Evolutionary conservation across 2,888 invertebrate species (phyloP).

Genomic region (Xestobium rufovillosum): DNA sequence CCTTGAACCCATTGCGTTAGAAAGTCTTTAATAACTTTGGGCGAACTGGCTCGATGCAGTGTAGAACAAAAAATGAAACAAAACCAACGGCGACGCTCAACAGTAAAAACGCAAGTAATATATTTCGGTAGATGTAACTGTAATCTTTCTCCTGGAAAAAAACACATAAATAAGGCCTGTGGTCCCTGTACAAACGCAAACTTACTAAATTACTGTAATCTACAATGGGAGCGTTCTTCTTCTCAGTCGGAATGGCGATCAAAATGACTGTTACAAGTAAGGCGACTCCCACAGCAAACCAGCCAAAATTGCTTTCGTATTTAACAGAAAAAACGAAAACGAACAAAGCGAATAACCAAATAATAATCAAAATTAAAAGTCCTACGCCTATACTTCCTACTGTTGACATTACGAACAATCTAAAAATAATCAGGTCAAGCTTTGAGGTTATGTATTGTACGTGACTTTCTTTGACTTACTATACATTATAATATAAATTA

Average conservation of each 20-base stretch:
- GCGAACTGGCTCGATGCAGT: constrained; percentile 44
- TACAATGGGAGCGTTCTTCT: constrained; percentile 16
- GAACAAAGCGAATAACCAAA: constrained; percentile 57
- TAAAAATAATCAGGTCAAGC: too few relatives aligned
- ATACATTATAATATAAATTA: too few relatives aligned
- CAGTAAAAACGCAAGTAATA: constrained; percentile 42
- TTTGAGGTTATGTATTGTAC: too few relatives aligned
- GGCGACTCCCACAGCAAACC: constrained; percentile 50
- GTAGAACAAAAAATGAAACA: constrained; percentile 44
- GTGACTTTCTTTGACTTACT: too few relatives aligned
- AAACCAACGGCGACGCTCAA: constrained; percentile 44
- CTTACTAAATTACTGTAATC: constrained; percentile 9
- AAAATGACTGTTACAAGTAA: constrained; percentile 52
- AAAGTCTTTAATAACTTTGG: constrained; percentile 43
- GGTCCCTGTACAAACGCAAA: too few relatives aligned
- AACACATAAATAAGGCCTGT: constrained; percentile 20
- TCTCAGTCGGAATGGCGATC: constrained; percentile 50
- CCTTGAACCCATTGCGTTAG: constrained; percentile 16
- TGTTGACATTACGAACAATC: constrained; percentile 24
- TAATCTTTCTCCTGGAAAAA: constrained; percentile 49
- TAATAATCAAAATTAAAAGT: constrained; percentile 54
- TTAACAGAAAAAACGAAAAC: constrained; percentile 58
- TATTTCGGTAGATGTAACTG: constrained; percentile 46
- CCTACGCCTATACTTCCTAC: constrained; percentile 54
- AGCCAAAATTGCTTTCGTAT: constrained; percentile 58